A percentile compares a stretch with the other conserved stretches of the same genome.
Conservation (phyloP, 2,113 vertebrate species). For the Tupaia chinensis region DNA sequence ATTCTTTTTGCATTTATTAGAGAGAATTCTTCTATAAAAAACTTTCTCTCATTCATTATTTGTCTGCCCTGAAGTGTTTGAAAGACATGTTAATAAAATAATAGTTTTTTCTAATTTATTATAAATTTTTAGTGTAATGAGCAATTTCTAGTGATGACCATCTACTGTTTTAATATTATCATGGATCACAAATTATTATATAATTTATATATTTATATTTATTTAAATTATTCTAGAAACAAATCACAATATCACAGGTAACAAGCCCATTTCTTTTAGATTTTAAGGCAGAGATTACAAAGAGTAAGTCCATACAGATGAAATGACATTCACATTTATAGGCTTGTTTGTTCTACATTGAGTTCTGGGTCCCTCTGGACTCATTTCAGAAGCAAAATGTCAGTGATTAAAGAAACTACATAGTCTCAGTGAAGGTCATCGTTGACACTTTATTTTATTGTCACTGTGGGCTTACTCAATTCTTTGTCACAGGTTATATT, state of each 20-base stretch:
- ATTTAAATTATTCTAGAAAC: slow-evolving; percentile 18
- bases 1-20: slow-evolving; percentile 1
- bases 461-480: slow-evolving; percentile 44
- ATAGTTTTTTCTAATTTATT: slow-evolving; percentile 1
- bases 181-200: neutral
- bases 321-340: slow-evolving; percentile 75
- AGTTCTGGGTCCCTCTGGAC: slow-evolving; percentile 62
- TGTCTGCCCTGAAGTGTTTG: neutral
- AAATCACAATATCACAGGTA: neutral
- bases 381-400: slow-evolving; percentile 77
- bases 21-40: neutral
- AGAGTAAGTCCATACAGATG: slow-evolving; percentile 59
- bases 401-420: slow-evolving; percentile 71
- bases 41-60: neutral
- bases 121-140: neutral
- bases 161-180: slow-evolving; percentile 10
- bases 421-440: slow-evolving; percentile 63
- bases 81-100: slow-evolving; percentile 3
- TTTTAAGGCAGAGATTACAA: slow-evolving; percentile 55
- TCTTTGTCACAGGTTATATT: slow-evolving; percentile 29
- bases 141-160: neutral
- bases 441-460: slow-evolving; percentile 68
- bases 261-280: slow-evolving; percentile 25
- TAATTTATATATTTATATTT: slow-evolving; percentile 12
- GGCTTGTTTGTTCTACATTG: slow-evolving; percentile 71